Evolutionary conservation across 2,113 vertebrate species (phyloP), one percentile per base, ranked within the genome.

Genomic region (Prionailurus bengalensis): DNA sequence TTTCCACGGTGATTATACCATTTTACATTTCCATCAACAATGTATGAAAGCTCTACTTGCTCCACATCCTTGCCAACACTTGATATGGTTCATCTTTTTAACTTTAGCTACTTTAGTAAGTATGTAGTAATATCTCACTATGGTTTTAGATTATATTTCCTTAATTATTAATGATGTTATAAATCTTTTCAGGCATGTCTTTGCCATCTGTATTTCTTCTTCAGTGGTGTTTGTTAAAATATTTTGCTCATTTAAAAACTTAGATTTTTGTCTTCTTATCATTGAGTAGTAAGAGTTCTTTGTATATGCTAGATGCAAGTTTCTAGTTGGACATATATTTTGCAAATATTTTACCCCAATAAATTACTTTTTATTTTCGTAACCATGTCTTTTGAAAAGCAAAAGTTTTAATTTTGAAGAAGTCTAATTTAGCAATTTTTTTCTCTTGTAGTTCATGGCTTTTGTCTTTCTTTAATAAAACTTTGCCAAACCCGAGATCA

Each of bases 361-460:
- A 48, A 16, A 48, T 95, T 93, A 82, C 10, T 94, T 95, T 89
- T 94, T 66, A 45, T 70, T 89, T 97, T 87, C 29, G 39, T 63
- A 92, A 53, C 14, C 76, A 76, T 42, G 8, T 78, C 51, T 82
- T 90, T 96, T 76, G 63, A 81, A 94, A 97, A 91, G 55, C 23
- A 94, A 53, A 76, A 61, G 13, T 86, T 93, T 93, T 76, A 76
- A 95, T 61, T 91, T 95, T 42, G 29, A 90, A 82, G 21, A 82
- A 93, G 33, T 93, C 7, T 2, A 80, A 29, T 19, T 58, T 71
- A 53, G 36, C 65, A 76, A 8, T 78, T 51, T 94, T 86, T 82
- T 95, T 87, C 5, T 84, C 65, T 96, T 63, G 33, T 14, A 21
- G 17, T 84, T 95, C 11, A 27, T 70, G 45, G 21, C 15, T 84